A percentile compares a stretch with the other conserved stretches of the same genome.
phyloP scores from a whole-genome alignment of 2,113 vertebrate genomes.

The Chunga burmeisteri region DNA sequence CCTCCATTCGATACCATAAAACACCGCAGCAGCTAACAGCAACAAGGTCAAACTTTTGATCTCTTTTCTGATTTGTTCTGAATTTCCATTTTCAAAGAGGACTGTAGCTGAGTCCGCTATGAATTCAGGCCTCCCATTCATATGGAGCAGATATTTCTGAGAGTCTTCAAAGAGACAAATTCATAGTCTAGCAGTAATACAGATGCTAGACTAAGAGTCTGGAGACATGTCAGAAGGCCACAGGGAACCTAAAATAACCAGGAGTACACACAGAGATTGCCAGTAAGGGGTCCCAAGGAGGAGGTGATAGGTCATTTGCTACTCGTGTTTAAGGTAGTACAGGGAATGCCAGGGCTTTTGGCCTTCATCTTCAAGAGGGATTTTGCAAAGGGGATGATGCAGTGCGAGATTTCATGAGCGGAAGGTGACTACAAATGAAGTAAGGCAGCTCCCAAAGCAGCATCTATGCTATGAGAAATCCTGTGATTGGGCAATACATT shows the following conservation, averaged over 20 bases:
- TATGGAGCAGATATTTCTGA: background rate
- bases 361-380: background rate
- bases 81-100: background rate
- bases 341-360: background rate
- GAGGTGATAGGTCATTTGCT: background rate
- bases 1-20: background rate
- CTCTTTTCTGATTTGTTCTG: background rate
- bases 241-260: background rate
- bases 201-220: background rate
- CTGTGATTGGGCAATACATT: background rate
- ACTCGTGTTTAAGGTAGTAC: background rate
- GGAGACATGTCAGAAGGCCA: background rate
- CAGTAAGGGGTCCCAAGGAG: background rate
- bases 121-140: background rate
- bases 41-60: background rate
- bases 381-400: background rate
- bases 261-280: background rate
- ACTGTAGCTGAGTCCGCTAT: background rate
- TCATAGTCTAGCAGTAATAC: background rate
- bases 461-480: background rate
- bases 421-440: conserved; percentile 19
- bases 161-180: background rate
- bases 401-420: background rate
- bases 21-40: background rate
- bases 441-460: background rate